Base-by-base conservation (phyloP, 2,113 vertebrate species). In the Lontra canadensis region DNA sequence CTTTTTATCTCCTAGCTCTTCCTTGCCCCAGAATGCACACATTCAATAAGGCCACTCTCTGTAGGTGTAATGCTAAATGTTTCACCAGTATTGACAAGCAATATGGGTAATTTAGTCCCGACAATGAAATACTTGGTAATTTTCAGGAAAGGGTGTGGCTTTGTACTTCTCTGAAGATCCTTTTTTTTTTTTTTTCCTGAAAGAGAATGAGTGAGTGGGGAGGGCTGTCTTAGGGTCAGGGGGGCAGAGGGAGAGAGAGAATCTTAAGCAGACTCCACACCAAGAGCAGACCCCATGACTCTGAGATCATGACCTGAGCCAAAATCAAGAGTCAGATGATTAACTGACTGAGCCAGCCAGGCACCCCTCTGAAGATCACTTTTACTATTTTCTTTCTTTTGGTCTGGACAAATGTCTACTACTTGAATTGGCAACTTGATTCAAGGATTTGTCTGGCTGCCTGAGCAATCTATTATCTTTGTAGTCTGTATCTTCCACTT, bases 401-500 rank as follows among this genome's bases (percentile, higher is more conserved):
- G 34, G 25, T 83, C 47, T 88, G 57, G 52, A 63, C 69, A 65
- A 82, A 85, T 90, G 42, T 61, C 82, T 57, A 39, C 39, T 57
- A 15, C 42, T 78, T 89, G 67, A 96, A 78, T 96, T 52, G 47
- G 57, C 12, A 96, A 57, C 55, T 88, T 4, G 44, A 93, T 67
- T 94, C 42, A 63, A 87, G n/a, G 63, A 39, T 90, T 98, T 95
- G 76, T 94, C 82, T 82, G 71, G 39, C 31, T 90, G 44, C 55
- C 42, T 10, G 39, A 49, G 79, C 82, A 88, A 15, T 90, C 44
- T 59, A 36, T 94, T 59, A 87, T 95, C 78, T 96, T 94, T 88
- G 69, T 49, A 61, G 15, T 87, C 83, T 94, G 65, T 92, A 55
- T 82, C 25, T 92, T 92, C 71, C 69, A 8, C 21, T 31, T 87